phyloP scores from a whole-genome alignment of 2,113 vertebrate species.

The Saccopteryx bilineata region DNA sequence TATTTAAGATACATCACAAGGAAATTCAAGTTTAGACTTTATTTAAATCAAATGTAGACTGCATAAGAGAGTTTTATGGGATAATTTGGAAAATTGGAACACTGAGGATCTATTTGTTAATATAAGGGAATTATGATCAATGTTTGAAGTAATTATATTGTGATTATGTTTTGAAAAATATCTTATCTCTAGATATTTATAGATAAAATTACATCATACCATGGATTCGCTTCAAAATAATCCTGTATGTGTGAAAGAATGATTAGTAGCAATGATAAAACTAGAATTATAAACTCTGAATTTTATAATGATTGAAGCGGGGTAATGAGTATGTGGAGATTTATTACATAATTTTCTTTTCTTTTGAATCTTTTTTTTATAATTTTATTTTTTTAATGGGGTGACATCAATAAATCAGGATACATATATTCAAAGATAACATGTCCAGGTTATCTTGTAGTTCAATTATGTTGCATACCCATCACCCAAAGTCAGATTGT shows the following conservation, averaged over 20 bases:
- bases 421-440: no score
- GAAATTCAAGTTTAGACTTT: background rate
- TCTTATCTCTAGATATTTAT: background rate
- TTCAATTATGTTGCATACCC: no score
- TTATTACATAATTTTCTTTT: background rate
- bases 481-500: no score
- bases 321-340: background rate
- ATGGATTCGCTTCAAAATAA: background rate
- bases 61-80: background rate
- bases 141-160: conserved; percentile 1
- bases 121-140: background rate
- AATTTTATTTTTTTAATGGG: no score
- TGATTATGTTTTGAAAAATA: background rate
- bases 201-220: background rate
- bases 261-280: no score
- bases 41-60: background rate
- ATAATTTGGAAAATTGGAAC: conserved; percentile 3
- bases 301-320: background rate
- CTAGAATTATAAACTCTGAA: background rate
- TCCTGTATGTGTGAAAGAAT: background rate
- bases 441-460: no score
- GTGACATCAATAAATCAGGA: no score
- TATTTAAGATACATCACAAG: background rate
- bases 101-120: background rate
- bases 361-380: no score